Percentiles rank a stretch among this genome's conserved stretches.
phyloP scores from a whole-genome alignment of 2,888 invertebrate genomes.

The Halictus quadricinctus region DNA sequence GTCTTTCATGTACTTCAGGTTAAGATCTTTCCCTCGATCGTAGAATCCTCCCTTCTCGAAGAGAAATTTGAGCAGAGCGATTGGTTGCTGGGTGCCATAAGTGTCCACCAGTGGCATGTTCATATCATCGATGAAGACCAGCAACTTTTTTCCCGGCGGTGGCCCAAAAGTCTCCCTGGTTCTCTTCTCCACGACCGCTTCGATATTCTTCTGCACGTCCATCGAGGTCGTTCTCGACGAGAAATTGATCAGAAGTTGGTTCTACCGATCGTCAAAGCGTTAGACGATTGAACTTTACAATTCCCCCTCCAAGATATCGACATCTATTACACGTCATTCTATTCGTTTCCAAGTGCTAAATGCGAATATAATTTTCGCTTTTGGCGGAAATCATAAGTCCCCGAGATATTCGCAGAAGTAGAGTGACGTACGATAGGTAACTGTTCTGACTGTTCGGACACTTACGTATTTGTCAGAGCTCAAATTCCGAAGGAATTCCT shows the following conservation, averaged over 20 bases:
- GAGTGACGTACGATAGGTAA: too few species aligned
- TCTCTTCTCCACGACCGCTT: constrained; percentile 94
- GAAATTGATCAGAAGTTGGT: constrained; percentile 93
- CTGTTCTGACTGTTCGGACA: constrained; percentile 43
- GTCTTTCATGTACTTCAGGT: constrained; percentile 94
- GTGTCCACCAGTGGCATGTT: constrained; percentile 95
- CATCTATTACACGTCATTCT: too few species aligned
- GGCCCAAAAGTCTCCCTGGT: constrained; percentile 96
- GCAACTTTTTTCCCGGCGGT: constrained; percentile 93
- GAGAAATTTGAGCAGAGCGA: constrained; percentile 94
- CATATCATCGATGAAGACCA: constrained; percentile 96
- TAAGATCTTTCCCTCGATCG: constrained; percentile 93
- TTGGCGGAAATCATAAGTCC: too few species aligned
- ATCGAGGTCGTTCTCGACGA: constrained; percentile 95
- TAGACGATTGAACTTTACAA: not conserved
- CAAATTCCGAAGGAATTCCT: constrained; percentile 90
- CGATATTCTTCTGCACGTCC: constrained; percentile 94
- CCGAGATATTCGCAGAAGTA: too few species aligned
- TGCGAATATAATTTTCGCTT: too few species aligned
- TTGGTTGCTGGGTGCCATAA: constrained; percentile 97
- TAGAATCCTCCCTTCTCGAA: constrained; percentile 95
- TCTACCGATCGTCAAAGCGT: constrained; percentile 81
- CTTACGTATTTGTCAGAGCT: constrained; percentile 88
- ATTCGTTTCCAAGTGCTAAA: too few species aligned
- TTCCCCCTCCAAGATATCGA: not conserved